Base-by-base conservation (phyloP, 2,797 vertebrate genomes). In the Crocidura indochinensis region DNA sequence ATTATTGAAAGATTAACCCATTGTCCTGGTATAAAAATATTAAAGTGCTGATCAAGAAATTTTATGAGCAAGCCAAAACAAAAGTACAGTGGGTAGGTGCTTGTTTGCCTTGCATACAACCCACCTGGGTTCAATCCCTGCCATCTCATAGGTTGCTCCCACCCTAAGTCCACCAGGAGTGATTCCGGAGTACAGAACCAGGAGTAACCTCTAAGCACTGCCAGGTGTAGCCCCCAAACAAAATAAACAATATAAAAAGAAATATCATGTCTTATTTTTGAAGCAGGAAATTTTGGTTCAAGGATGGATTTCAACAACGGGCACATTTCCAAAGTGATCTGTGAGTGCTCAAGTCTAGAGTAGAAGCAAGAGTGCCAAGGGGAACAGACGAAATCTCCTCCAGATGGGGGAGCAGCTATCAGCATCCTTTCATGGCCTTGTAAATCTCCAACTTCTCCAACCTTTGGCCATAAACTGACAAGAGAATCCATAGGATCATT, bases 251-350 rank as follows among this genome's bases (percentile, higher is more conserved):
- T 38, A 38, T 38, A 38, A 38, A 38, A 38, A 38, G 38, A 38
- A 38, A 38, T 38, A 38, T 38, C 38, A 38, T 38, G 38, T 38
- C 38, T 22, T 20, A 90, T 19, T 78, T 3, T 82, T 77, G 60
- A 38, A n/a, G 92, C 1, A 60, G 10, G 60, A 1, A 24, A 51
- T 64, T 90, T 2, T 47, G 84, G 10, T 60, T 0, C 90, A 11
- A 20, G 75, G 64, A 88, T 73, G 26, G 83, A 67, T 24, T 82
- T 89, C 38, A 95, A 93, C 6, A 72, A 26, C 69, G 6, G 27
- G 75, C 75, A 80, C n/a, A 56, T 38, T 91, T 90, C 71, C 81
- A 81, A 86, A 74, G 29, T n/a, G 46, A 79, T 17, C 22, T 2
- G 87, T 20, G 27, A 60, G 56, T 88, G 88, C 56, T 60, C 56